Evolutionary conservation across 30 jellyfish, hydroid and myxozoan genomes (phyloP), one percentile per base, ranked within the genome.

Genomic region (Hydractinia echinata): DNA sequence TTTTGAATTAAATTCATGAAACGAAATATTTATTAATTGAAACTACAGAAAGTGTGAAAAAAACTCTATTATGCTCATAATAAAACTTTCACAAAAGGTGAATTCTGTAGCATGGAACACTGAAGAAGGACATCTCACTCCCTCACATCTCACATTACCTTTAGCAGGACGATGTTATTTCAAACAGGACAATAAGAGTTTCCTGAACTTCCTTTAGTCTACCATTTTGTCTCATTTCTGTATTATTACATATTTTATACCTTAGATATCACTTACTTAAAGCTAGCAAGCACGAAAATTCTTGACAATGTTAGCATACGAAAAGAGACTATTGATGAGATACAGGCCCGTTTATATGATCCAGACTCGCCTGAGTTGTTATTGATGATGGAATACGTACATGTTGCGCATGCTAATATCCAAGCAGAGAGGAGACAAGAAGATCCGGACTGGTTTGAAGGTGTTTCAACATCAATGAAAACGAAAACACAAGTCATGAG

Each of bases 401-500:
- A 77, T 48, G 76, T 76, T 69, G 73, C 69, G 49, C 54, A 80
- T 54, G 61, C 88, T 5, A 87, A 93, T 50, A 67, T 84, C 18
- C 94, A 84, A 19, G 99, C 96, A 49, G 99, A 93, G 67, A 18
- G 69, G 10, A 81, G 73, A 7, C 88, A 73, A 9, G 99, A 87
- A 0, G 99, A 93, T 61, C 99, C 99, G 5, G 94, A 93, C 7
- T 93, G 99, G 99, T 93, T 93, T 84, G 89, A 67, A 16, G 99
- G 95, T n/a, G 79, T 84, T 21, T 67, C 96, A 16, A 69, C 66
- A 14, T 76, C 61, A 3, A 67, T 77, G 67, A 85, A 66, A n/a
- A 71, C 95, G 8, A 93, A 93, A 72, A 91, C 87, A 13, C 77
- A 76, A 5, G 96, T 76, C 55, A 81, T 93, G 90, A 84, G 81